These are phyloP conservation scores for Zygothrica quintamaculata DNA, from an alignment of 2,888 invertebrate species.

Conservation along the genomic window DNA sequence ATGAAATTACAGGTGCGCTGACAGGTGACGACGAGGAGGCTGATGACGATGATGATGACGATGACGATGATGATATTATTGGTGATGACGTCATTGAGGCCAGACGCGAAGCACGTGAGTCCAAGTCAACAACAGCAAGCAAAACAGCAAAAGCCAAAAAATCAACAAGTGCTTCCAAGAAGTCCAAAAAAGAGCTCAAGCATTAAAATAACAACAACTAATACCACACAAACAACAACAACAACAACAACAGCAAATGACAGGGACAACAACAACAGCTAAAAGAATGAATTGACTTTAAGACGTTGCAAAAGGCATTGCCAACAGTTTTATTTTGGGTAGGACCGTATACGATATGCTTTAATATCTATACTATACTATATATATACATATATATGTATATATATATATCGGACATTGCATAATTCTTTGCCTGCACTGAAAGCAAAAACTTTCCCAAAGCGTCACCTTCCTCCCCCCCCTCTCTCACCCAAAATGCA, in stretches of 20 bases:
- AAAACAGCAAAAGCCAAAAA: slow-evolving; percentile 82
- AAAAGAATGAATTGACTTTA: slow-evolving; percentile 50
- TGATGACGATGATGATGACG: slow-evolving; percentile 88
- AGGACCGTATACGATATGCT: slow-evolving; percentile 60
- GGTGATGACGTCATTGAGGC: slow-evolving; percentile 87
- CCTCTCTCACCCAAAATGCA: slow-evolving; percentile 22
- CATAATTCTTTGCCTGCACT: slow-evolving; percentile 71
- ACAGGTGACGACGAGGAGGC: slow-evolving; percentile 89
- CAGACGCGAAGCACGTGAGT: slow-evolving; percentile 92
- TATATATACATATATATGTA: too few relatives aligned
- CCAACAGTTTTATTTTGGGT: slow-evolving; percentile 51
- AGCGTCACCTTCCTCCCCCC: too few relatives aligned
- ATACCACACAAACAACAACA: slow-evolving; percentile 18
- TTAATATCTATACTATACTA: too few relatives aligned
- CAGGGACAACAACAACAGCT: slow-evolving; percentile 57
- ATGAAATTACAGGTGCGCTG: slow-evolving; percentile 88
- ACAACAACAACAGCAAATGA: slow-evolving; percentile 42
- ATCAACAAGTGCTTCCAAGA: slow-evolving; percentile 82
- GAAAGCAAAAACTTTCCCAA: slow-evolving; percentile 49
- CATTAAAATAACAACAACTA: slow-evolving; percentile 62
- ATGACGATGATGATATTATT: slow-evolving; percentile 89
- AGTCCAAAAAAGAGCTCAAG: slow-evolving; percentile 82
- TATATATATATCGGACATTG: slow-evolving; percentile 44
- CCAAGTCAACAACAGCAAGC: slow-evolving; percentile 87
- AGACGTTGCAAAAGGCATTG: slow-evolving; percentile 41